A percentile compares a stretch with the other conserved stretches of the same genome.
phyloP scores from a whole-genome alignment of 1,140 invertebrate species.

The Rhagoletis zephyria region DNA sequence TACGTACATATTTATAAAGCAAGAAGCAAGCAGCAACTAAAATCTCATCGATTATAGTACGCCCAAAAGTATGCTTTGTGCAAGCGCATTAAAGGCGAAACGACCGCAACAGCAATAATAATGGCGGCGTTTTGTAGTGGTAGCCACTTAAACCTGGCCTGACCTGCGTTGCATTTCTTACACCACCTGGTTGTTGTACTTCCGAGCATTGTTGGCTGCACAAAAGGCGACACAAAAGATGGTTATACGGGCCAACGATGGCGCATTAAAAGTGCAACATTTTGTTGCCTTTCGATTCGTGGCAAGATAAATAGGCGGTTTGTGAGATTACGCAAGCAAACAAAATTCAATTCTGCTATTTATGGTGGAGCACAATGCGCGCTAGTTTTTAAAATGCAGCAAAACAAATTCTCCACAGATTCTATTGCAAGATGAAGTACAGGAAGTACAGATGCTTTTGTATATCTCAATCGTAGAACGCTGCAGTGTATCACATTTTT shows the following conservation, averaged over 20 bases:
- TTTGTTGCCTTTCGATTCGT: neutral
- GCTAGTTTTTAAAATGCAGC: too few species aligned
- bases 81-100: neutral
- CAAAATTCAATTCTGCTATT: too few species aligned
- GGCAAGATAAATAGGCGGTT: conserved; percentile 27
- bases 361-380: neutral
- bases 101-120: neutral
- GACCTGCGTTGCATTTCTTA: neutral
- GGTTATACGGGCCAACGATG: neutral
- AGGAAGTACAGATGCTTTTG: too few species aligned
- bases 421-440: neutral
- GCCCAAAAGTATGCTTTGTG: conserved; percentile 30
- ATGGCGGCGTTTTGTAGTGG: neutral
- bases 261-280: conserved; percentile 10
- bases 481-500: too few species aligned
- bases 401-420: too few species aligned
- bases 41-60: neutral
- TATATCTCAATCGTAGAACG: too few species aligned
- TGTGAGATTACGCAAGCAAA: neutral
- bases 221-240: neutral
- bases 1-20: neutral
- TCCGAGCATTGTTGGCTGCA: neutral
- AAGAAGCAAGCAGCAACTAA: neutral
- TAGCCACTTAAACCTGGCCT: conserved; percentile 23
- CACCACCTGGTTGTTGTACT: neutral